A percentile compares a stretch with the other conserved stretches of the same genome.
These are phyloP conservation scores for Sprattus sprattus DNA, from an alignment of 2,113 vertebrate genomes.

Conservation along the genomic window DNA sequence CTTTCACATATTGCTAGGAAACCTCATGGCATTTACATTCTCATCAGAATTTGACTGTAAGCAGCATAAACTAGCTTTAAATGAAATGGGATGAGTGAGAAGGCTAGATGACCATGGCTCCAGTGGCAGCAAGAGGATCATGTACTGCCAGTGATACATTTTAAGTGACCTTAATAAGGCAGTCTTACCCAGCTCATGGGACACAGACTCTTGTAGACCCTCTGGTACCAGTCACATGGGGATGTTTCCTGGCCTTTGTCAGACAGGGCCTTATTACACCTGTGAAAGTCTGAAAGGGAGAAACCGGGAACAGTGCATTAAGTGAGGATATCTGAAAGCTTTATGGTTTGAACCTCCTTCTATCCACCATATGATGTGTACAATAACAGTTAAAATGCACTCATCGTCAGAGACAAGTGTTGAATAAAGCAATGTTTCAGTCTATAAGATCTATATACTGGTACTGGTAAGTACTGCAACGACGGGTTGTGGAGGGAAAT, in stretches of 20 bases:
- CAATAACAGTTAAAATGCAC: not conserved
- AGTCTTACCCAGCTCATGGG: constrained; percentile 66
- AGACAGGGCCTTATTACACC: constrained; percentile 76
- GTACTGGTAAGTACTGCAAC: not conserved
- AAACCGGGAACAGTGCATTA: not conserved
- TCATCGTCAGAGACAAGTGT: not conserved
- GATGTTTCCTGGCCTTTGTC: constrained; percentile 66
- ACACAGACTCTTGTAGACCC: constrained; percentile 70
- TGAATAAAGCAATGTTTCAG: too few species aligned
- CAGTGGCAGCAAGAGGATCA: too few species aligned
- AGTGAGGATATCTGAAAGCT: not conserved
- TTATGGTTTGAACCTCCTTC: not conserved
- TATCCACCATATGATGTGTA: too few species aligned
- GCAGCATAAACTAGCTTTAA: too few species aligned
- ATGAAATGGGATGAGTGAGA: too few species aligned
- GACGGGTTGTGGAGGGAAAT: not conserved
- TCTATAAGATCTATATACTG: not conserved
- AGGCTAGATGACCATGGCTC: too few species aligned
- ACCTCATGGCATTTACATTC: too few species aligned
- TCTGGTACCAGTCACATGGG: constrained; percentile 75
- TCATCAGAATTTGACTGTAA: too few species aligned
- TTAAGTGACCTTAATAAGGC: not conserved
- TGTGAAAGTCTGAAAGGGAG: constrained; percentile 66
- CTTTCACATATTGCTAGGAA: too few species aligned
- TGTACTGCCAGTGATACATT: too few species aligned